A percentile compares a stretch with the other conserved stretches of the same genome.
phyloP scores from a whole-genome alignment of 2,113 vertebrate species.

The Phodopus roborovskii region DNA sequence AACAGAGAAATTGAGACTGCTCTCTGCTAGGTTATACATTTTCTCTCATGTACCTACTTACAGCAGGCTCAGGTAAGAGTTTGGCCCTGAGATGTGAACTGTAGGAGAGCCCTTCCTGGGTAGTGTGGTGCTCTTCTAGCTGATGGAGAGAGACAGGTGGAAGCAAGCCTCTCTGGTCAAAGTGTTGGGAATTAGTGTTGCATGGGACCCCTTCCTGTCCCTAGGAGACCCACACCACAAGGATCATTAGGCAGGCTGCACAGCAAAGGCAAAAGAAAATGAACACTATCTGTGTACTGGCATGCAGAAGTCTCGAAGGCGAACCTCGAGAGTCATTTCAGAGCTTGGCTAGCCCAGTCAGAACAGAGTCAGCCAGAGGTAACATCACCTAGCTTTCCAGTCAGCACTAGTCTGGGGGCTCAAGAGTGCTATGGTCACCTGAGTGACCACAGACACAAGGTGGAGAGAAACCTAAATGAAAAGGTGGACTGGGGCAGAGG shows the following conservation, averaged over 20 bases:
- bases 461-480: neutral
- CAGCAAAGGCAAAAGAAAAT: neutral
- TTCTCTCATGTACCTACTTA: neutral
- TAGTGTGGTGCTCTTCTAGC: neutral
- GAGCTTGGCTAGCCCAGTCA: neutral
- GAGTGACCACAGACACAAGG: neutral
- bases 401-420: neutral
- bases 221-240: neutral
- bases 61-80: neutral
- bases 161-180: slow-evolving; percentile 5
- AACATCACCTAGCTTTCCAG: neutral
- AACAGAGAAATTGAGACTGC: neutral
- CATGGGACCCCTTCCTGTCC: neutral
- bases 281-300: neutral
- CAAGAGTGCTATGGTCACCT: neutral
- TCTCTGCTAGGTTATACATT: neutral
- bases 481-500: neutral
- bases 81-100: neutral
- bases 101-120: neutral
- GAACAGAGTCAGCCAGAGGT: neutral
- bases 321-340: slow-evolving; percentile 26
- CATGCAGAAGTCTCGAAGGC: neutral
- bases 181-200: neutral
- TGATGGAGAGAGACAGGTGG: neutral
- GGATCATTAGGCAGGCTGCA: neutral